Conservation (phyloP, 35 echinoderm and acorn worm genomes). For the Acanthaster planci region DNA sequence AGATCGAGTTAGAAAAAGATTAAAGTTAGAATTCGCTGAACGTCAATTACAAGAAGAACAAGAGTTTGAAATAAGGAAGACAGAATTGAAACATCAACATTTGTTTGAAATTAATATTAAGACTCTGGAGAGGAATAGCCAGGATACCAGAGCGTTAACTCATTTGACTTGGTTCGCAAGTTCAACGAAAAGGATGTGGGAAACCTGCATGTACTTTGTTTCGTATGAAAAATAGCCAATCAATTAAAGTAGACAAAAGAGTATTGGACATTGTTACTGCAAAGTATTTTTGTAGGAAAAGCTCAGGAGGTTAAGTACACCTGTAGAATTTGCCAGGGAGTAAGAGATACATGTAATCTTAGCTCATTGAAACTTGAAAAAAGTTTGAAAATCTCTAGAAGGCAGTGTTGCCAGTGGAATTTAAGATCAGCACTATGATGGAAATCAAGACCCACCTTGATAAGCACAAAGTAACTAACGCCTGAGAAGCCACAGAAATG, state of each 20-base stretch:
- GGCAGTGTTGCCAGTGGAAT: background rate
- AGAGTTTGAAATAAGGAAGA: background rate
- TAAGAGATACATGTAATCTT: background rate
- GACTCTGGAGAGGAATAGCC: background rate
- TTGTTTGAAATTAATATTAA: background rate
- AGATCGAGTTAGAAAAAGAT: background rate
- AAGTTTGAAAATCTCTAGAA: background rate
- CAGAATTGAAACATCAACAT: background rate
- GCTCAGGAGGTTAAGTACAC: background rate
- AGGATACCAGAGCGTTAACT: background rate
- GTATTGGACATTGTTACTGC: constrained; percentile 5
- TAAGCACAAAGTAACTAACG: background rate
- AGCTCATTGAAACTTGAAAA: constrained; percentile 3
- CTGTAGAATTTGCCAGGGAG: constrained; percentile 31
- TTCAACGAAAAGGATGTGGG: constrained; percentile 33
- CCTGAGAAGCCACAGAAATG: background rate
- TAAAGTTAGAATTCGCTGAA: background rate
- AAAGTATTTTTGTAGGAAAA: too few relatives aligned
- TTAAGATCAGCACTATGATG: background rate
- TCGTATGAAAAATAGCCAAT: constrained; percentile 45
- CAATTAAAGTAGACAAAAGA: constrained; percentile 4
- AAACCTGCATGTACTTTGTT: constrained; percentile 12
- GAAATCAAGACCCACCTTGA: background rate
- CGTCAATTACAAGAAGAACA: background rate
- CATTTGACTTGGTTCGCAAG: constrained; percentile 39